Evolutionary conservation across 2,797 vertebrate genomes (phyloP).

Genomic region (Pseudochirops cupreus): DNA sequence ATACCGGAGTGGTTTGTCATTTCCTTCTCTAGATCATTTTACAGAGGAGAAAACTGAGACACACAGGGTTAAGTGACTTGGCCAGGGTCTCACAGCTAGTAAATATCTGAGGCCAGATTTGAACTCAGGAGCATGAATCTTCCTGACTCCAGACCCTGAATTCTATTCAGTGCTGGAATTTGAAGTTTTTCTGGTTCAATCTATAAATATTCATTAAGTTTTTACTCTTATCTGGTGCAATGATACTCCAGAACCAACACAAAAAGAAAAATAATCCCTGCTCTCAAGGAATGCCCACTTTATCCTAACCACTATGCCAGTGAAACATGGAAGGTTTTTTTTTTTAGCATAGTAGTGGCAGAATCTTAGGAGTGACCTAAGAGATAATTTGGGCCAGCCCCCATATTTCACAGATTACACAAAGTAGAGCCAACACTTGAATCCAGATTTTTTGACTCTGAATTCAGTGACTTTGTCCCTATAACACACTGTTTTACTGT

Average conservation of each 20-base stretch:
- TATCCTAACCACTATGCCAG: neutral
- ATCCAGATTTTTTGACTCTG: neutral
- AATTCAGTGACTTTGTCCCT: neutral
- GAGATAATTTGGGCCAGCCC: neutral
- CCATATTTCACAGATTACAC: neutral
- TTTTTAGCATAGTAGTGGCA: neutral
- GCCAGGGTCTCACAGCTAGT: neutral
- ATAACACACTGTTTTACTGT: neutral
- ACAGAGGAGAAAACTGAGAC: neutral
- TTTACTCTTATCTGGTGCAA: neutral
- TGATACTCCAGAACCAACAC: neutral
- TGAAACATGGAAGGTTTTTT: neutral
- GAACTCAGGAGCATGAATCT: neutral
- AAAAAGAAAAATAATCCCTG: neutral
- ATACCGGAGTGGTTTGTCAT: neutral
- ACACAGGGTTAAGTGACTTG: neutral
- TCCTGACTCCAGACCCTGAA: neutral
- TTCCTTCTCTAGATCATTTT: neutral
- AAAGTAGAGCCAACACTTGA: neutral
- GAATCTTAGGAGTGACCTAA: neutral
- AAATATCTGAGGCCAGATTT: neutral
- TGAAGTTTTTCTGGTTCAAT: neutral
- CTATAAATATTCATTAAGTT: neutral
- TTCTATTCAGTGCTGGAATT: neutral
- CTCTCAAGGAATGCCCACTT: neutral